Evolutionary conservation across 2,113 vertebrate genomes (phyloP).

Genomic region (Condylura cristata): DNA sequence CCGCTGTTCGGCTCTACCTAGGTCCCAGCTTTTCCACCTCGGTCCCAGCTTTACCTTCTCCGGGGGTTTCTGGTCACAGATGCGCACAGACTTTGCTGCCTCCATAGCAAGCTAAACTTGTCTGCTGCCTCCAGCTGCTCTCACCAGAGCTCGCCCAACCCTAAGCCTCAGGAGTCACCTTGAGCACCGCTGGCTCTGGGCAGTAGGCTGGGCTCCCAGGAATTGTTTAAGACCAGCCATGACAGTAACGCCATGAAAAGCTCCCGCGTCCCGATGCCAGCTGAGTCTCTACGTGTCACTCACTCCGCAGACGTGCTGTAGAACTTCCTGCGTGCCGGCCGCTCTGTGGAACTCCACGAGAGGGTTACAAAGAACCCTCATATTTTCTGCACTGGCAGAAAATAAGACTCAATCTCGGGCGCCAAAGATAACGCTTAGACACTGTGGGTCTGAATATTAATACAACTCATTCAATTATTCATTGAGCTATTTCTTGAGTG

Average conservation of each 20-base stretch:
- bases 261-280: background rate
- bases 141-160: background rate
- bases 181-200: rapidly evolving
- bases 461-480: background rate
- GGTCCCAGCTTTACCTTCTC: background rate
- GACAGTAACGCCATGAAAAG: rapidly evolving
- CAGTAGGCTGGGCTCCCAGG: background rate
- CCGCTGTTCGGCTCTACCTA: background rate
- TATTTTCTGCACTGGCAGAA: rapidly evolving
- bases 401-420: background rate
- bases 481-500: background rate
- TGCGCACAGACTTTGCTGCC: background rate
- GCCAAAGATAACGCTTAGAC: background rate
- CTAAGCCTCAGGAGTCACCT: background rate
- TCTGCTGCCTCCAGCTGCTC: too few species aligned
- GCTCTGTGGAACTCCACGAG: background rate
- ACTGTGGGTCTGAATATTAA: background rate
- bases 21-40: too few species aligned
- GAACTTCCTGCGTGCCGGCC: background rate
- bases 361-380: background rate
- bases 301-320: rapidly evolving
- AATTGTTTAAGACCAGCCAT: too few species aligned
- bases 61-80: background rate
- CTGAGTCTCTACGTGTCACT: background rate
- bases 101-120: rapidly evolving